These are phyloP conservation scores for Orchesellides sinensis DNA, from an alignment of 2,888 invertebrate genomes.

Conservation along the genomic window DNA sequence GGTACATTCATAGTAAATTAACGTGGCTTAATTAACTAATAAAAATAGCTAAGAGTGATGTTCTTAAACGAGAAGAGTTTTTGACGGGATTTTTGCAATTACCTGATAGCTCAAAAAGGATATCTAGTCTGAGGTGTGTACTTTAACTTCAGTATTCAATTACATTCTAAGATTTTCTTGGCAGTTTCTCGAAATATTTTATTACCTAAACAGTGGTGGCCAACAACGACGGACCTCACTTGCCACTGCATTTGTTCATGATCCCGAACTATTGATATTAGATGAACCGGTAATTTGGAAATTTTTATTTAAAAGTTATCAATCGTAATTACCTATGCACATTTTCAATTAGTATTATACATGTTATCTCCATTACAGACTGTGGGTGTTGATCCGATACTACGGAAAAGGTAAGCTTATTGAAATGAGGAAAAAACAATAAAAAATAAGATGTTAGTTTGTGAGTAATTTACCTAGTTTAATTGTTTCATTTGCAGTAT, in stretches of 20 bases:
- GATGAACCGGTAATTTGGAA: conserved; percentile 83
- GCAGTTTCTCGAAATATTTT: neutral
- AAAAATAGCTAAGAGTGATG: conserved; percentile 51
- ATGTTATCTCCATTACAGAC: conserved; percentile 32
- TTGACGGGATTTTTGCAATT: conserved; percentile 42
- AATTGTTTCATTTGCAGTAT: conserved; percentile 48
- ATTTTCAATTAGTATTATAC: neutral
- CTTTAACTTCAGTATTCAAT: neutral
- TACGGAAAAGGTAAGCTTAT: conserved; percentile 85
- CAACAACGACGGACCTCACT: conserved; percentile 77
- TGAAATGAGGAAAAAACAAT: neutral
- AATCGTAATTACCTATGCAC: neutral
- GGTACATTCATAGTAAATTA: too few species aligned
- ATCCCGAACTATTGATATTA: conserved; percentile 83
- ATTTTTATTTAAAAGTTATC: neutral
- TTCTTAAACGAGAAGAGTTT: conserved; percentile 40
- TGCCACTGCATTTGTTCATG: conserved; percentile 77
- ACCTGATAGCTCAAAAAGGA: conserved; percentile 31
- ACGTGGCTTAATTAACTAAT: too few species aligned
- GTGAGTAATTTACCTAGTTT: neutral
- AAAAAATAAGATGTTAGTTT: neutral
- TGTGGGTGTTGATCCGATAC: conserved; percentile 93
- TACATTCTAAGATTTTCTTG: neutral
- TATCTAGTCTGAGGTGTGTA: conserved; percentile 44
- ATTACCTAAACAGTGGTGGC: conserved; percentile 76